These are phyloP conservation scores for Drosophila nebulosa DNA, from an alignment of 1,140 invertebrate species.

Conservation along the genomic window DNA sequence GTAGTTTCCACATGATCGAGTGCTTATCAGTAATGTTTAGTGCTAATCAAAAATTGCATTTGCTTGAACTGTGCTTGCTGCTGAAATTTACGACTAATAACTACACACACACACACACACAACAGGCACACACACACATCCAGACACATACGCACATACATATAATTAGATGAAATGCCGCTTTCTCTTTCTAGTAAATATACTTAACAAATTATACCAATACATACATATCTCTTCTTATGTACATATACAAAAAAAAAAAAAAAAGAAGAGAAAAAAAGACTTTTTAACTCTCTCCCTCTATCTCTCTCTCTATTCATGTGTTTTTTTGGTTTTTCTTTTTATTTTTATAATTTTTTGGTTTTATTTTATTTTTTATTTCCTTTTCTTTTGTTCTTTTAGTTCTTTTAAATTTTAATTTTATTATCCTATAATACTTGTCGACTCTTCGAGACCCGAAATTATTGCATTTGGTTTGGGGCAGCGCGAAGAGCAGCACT, in stretches of 20 bases:
- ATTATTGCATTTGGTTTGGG: neutral
- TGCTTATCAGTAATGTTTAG: neutral
- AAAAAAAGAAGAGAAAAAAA: slow-evolving; percentile 11
- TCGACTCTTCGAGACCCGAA: neutral
- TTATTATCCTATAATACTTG: neutral
- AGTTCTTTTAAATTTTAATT: neutral
- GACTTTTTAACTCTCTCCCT: slow-evolving; percentile 4
- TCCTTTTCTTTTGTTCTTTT: neutral
- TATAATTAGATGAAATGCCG: neutral
- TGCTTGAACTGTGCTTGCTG: too few species aligned
- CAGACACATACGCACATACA: neutral
- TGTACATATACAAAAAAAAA: neutral
- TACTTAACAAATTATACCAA: neutral
- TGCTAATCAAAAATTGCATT: neutral
- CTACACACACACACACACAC: neutral
- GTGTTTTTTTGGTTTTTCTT: neutral
- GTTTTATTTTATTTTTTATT: slow-evolving; percentile 42
- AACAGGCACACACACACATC: neutral
- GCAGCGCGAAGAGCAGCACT: neutral
- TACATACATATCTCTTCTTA: neutral
- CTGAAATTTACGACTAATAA: neutral
- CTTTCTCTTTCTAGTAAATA: neutral
- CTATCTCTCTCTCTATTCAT: too few species aligned
- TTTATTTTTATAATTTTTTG: slow-evolving; percentile 36
- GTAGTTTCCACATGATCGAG: neutral